Conservation (phyloP, 2,797 vertebrate genomes). For the Typhlichthys subterraneus region DNA sequence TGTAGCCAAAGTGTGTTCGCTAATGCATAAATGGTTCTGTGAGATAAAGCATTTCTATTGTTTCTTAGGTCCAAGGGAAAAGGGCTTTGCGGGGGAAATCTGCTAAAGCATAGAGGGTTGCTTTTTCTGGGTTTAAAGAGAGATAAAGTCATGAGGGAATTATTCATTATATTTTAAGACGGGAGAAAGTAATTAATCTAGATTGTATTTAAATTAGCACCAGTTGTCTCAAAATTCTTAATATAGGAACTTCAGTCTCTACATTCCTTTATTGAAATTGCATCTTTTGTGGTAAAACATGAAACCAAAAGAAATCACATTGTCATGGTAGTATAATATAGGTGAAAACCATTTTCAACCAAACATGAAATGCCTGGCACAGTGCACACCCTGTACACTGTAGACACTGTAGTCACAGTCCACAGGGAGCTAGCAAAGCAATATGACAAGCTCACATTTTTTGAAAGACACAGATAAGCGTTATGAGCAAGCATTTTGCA, state of each 20-base stretch:
- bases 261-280: too few relatives aligned
- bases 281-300: too few relatives aligned
- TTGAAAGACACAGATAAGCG: too few relatives aligned
- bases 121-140: slow-evolving; percentile 63
- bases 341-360: too few relatives aligned
- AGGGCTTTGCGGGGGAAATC: slow-evolving; percentile 58
- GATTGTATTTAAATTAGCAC: slow-evolving; percentile 45
- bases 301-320: too few relatives aligned
- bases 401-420: too few relatives aligned
- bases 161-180: slow-evolving; percentile 64
- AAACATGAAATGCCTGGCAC: too few relatives aligned
- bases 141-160: slow-evolving; percentile 57
- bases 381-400: too few relatives aligned
- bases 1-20: slow-evolving; percentile 44
- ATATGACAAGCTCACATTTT: too few relatives aligned
- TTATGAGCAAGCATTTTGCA: too few relatives aligned
- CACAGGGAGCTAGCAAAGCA: too few relatives aligned
- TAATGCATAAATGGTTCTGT: slow-evolving; percentile 62
- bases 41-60: slow-evolving; percentile 64
- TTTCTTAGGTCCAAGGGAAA: slow-evolving; percentile 61
- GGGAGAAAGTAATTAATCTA: slow-evolving; percentile 53
- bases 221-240: slow-evolving; percentile 21
- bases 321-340: too few relatives aligned
- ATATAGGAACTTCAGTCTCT: slow-evolving; percentile 11
- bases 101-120: slow-evolving; percentile 62